Percentiles rank a stretch among this genome's conserved stretches.
Conservation (phyloP, 2,888 invertebrate species). For the Idaea dimidiata region DNA sequence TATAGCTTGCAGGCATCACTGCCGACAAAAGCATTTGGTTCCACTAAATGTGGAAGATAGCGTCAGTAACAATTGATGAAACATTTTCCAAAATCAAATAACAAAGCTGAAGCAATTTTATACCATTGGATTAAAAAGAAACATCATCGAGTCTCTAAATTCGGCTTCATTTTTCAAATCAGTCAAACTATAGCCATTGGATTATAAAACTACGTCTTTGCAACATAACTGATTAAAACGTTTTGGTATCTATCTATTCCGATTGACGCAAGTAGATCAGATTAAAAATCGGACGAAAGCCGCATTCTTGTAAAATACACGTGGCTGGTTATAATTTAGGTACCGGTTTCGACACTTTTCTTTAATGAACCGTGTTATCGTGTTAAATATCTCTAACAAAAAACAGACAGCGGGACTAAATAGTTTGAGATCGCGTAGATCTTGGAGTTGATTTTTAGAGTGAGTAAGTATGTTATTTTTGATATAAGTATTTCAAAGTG, state of each 20-base stretch:
- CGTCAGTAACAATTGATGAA: too few relatives aligned
- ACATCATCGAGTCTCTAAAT: neutral
- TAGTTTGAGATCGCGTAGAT: too few relatives aligned
- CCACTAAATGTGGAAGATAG: too few relatives aligned
- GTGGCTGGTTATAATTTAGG: neutral
- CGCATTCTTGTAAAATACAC: neutral
- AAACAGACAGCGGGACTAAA: neutral
- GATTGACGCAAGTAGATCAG: neutral
- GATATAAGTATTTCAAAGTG: too few relatives aligned
- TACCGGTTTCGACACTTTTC: neutral
- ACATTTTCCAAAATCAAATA: too few relatives aligned
- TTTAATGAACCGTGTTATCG: neutral
- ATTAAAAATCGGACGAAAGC: neutral
- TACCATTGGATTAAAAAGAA: too few relatives aligned
- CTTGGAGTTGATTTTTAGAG: too few relatives aligned
- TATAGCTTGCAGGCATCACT: too few relatives aligned
- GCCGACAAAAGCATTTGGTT: too few relatives aligned
- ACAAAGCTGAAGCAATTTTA: too few relatives aligned
- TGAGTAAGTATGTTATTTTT: too few relatives aligned
- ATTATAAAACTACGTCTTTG: neutral
- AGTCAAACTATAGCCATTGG: neutral
- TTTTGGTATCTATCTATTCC: neutral
- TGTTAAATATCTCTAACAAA: neutral
- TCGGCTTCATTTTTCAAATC: neutral
- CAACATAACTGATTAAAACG: neutral